Base-by-base conservation (phyloP, 2,113 vertebrate genomes). In the Passer domesticus region DNA sequence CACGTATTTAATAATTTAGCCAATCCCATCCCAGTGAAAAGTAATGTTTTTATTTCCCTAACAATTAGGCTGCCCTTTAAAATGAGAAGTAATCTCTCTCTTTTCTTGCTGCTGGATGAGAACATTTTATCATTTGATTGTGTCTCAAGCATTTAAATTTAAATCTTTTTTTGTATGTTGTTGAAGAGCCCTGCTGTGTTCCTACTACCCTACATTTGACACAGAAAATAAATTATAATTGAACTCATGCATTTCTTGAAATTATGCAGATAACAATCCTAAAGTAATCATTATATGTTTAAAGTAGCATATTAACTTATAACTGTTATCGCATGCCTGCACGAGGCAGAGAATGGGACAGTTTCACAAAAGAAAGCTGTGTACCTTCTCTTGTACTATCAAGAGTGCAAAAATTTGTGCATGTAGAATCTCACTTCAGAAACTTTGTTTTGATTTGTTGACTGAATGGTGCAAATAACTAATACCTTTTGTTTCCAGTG, bases 261-360 rank as follows among this genome's bases (percentile, higher is more conserved):
- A 72, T 10, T 20, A 35, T 25, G 8, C 37, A 63, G 33, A 27
- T 70, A 93, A n/a, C 4, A 56, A 67, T 55, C 15, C 24, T 62
- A 52, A 59, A 55, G 11, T 58, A 77, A 83, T 39, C 24, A 27
- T 19, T 55, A n/a, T n/a, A 41, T 19, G 6, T 49, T 95, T 91
- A 78, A 92, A 83, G 33, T 31, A 59, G 13, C 23, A 31, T 63
- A 69, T 43, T 11, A 20, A 3, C 3, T 67, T 81, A 7, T 55
- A 67, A 59, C 10, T 73, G 5, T 62, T 86, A 47, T 35, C 11
- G 52, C 3, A 66, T 28, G 22, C 64, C 28, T 80, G 37, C 83
- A 62, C 0, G 0, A 0, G 24, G 18, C 22, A 72, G 30, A 0
- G 0, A 81, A 44, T 8, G 4, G 11, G 21, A 70, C 4, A 56